Percentiles rank a stretch among this genome's conserved stretches.
Evolutionary conservation across 1,140 invertebrate species (phyloP).

Genomic region (Polyergus mexicanus): DNA sequence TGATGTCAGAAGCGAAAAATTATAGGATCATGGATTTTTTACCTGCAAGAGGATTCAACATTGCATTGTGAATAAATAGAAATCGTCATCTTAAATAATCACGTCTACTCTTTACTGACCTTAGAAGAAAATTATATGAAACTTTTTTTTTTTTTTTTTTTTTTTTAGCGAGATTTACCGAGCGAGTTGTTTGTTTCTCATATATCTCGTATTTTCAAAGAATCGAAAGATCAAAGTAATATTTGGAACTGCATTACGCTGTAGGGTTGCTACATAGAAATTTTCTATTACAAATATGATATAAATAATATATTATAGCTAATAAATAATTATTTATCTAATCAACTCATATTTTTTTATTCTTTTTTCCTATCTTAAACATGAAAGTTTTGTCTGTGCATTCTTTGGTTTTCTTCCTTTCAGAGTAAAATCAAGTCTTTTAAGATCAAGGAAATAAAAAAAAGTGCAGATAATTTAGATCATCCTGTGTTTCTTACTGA

Average conservation of each 20-base stretch:
- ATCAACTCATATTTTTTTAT: background rate
- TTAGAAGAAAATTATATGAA: background rate
- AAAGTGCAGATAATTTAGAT: constrained; percentile 2
- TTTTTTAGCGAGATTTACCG: no score
- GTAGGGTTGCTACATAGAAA: no score
- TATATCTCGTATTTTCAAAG: background rate
- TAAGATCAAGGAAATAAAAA: background rate
- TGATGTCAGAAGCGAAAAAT: background rate
- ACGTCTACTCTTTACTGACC: background rate
- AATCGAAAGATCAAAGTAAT: background rate
- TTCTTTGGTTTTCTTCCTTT: constrained; percentile 9
- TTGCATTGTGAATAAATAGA: background rate
- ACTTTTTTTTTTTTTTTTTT: no score
- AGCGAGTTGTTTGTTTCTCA: background rate
- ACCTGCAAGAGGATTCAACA: background rate
- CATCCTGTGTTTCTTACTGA: background rate
- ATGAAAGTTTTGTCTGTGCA: background rate
- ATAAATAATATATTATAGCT: background rate
- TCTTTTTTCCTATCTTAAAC: background rate
- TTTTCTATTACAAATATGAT: background rate
- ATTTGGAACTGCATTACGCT: background rate
- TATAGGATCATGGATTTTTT: background rate
- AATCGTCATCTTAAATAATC: background rate
- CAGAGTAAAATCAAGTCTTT: background rate
- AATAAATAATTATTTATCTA: background rate